Evolutionary conservation across 1,140 invertebrate species (phyloP), one percentile per base, ranked within the genome.

Genomic region (Zaprionus davidi): DNA sequence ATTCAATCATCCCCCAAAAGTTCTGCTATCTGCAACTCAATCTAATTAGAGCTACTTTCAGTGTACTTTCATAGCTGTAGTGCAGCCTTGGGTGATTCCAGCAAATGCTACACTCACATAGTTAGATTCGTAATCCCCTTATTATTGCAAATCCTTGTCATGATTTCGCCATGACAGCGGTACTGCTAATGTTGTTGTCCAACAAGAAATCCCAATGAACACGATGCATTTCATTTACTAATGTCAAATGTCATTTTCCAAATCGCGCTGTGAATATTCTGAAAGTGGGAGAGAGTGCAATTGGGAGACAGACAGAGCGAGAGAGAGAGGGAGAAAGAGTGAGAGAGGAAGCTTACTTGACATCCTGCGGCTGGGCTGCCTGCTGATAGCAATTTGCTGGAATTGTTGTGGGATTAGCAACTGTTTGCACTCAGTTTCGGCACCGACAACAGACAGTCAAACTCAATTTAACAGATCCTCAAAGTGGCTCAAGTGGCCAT

Each of bases 241-340:
- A 71, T 74, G 58, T 63, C 58, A 70, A 74, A 63, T 74, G 72
- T 46, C 72, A 70, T 49, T 58, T 71, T 22, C 7, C 17, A 56
- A 38, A 53, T 41, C 49, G 71, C 57, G 66, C 13, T 51, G 15
- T 24, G 44, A 28, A 49, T 34, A 44, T 65, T 36, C n/a, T 6
- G 26, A 34, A 49, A 63, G 34, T 15, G 34, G 13, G n/a, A 38
- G 34, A 26, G 31, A 26, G 9, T 46, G 17, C 6, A 7, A 31
- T 9, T 6, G 7, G 7, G 6, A 41, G 22, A 17, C 15, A 31
- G 24, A 24, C 5, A 26, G 22, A 12, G 1, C n/a, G 20, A 20
- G 7, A 26, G 12, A 26, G 51, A 13, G 20, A 22, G 2, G 13
- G 20, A 51, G 11, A 26, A 22, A 53, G 1, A 6, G 12, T 12